Base-by-base conservation (phyloP, 2,797 vertebrate species). In the Ctenopoma kingsleyae region DNA sequence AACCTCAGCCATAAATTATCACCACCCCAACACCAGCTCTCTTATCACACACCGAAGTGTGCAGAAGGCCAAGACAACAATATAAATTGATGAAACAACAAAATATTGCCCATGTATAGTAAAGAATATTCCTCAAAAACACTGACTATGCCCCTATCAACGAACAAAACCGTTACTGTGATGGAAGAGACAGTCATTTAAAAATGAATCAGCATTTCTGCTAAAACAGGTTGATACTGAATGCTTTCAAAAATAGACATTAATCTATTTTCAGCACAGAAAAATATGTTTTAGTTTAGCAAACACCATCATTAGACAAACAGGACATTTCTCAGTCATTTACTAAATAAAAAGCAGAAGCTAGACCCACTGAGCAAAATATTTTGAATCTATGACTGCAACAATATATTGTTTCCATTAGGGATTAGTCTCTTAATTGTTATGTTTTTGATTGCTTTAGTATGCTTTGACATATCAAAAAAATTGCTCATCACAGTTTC, bases 171-270 rank as follows among this genome's bases (percentile, higher is more conserved):
- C 47, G 32, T 40, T 75, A 78, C 76, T 76, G 57, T 71, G 74
- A 63, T 46, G 71, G 47, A 66, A 59, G 68, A 78, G 80, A 84
- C 65, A 60, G 77, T 52, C 20, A 72, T 89, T 76, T 86, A 68
- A 71, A 89, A 84, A 91, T 91, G 67, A 83, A 88, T 88, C 85
- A 83, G 79, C 81, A 79, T 74, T 78, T 88, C 74, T 67, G 35
- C 66, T 38, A 41, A 64, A 83, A 81, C 77, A 80, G 44, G 56
- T 67, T 17, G 27, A 77, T 79, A 72, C 57, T 46, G n/a, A 49
- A 58, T 30, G 36, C 68, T 82, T 77, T 81, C 8, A 69, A 66
- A 81, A 72, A 70, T 36, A 20, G 19, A 5, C 44, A 51, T 82
- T 70, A 44, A 80, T 88, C 75, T 47, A 46, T 27, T 61, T 77